Conservation (phyloP, 2,888 invertebrate species). For the Leptopterna dolabrata region DNA sequence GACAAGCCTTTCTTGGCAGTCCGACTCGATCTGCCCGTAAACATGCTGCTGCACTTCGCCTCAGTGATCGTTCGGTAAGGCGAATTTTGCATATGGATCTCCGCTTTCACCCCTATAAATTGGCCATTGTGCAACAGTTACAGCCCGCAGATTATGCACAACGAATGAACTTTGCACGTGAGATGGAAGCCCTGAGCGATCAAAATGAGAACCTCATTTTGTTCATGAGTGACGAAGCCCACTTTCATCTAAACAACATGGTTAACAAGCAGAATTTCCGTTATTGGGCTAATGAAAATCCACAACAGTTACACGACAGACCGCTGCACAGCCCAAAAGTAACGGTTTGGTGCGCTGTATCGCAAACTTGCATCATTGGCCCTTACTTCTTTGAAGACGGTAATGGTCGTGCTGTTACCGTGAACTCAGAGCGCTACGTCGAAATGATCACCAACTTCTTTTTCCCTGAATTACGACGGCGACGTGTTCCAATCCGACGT, state of each 20-base stretch:
- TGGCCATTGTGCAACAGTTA: constrained; percentile 30
- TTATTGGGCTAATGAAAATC: no score
- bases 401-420: constrained; percentile 23
- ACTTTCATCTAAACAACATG: constrained; percentile 6
- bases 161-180: background rate
- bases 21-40: background rate
- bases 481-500: background rate
- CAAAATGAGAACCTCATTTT: background rate
- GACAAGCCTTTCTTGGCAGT: background rate
- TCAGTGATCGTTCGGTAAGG: background rate
- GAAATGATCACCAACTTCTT: constrained; percentile 25
- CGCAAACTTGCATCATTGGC: constrained; percentile 28
- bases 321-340: constrained; percentile 35
- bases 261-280: no score
- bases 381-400: constrained; percentile 33
- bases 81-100: constrained; percentile 1
- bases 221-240: no score
- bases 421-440: background rate
- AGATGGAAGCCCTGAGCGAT: constrained; percentile 3
- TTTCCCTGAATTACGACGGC: background rate
- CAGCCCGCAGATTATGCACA: background rate
- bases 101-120: background rate
- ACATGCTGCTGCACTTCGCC: background rate
- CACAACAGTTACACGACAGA: constrained; percentile 1
- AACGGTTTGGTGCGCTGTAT: constrained; percentile 9